Base-by-base conservation (phyloP, 2,113 vertebrate genomes). In the Esox niger region DNA sequence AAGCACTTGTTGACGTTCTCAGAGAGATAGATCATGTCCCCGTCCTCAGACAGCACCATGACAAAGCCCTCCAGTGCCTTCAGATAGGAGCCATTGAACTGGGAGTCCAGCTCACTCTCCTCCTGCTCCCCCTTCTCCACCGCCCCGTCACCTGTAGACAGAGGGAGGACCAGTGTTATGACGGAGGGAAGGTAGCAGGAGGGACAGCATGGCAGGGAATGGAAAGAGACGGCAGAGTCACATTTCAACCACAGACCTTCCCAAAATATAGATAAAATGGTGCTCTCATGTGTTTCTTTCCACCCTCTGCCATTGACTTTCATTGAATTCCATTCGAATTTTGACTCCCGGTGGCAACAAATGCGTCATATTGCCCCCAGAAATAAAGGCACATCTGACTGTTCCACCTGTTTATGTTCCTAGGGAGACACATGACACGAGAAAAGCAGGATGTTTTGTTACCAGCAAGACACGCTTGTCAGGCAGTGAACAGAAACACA, bases 1-100 rank as follows among this genome's bases (percentile, higher is more conserved):
- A 99, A 93, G 79, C 96, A 98, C 88, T 95, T 98, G 92, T 93
- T 96, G 88, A 99, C 94, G 3, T 95, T 98, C 85, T 99, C 96
- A 8, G 96, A 95, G 79, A 96, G 90, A 84, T 97, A 98, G 81
- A 98, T 93, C 88, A 99, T 96, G 79, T 99, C 97, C 68, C 97
- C 97, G 65, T 98, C 97, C 85, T 95, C 94, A 2, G 96, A 97
- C 35, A 99, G 93, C 84, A 99, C 96, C 95, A 98, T 92, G 68
- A 99, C 94, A 84, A 99, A 98, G 73, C 96, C 97, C n/a, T 99
- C 96, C 68, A 99, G 86, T 64, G 96, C 96, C 87, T 98, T 99
- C 77, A 98, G 86, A 86, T 95, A 97, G 84, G 95, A 96, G 81
- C 94, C 88, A 81, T 94, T 97, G 66, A 98, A 89, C 76, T 95